Conservation (phyloP, 2,888 invertebrate genomes). For the Lithosia quadra region DNA sequence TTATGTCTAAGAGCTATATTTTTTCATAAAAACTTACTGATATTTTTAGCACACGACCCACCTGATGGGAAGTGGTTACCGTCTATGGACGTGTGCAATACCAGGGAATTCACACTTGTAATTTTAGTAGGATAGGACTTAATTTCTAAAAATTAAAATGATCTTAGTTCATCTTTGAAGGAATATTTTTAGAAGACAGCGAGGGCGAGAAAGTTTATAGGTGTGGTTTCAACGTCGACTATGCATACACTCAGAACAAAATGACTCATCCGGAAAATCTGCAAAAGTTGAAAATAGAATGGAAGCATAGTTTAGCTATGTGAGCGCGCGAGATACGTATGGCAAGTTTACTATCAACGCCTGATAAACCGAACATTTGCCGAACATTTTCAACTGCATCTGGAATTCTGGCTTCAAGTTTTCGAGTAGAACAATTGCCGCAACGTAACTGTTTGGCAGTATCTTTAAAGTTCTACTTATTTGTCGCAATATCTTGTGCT, state of each 20-base stretch:
- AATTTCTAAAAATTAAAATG: no score
- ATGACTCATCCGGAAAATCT: constrained; percentile 74
- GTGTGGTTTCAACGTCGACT: constrained; percentile 57
- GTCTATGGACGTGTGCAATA: no score
- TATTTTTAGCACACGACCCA: no score
- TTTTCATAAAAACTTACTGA: no score
- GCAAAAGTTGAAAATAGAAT: constrained; percentile 55
- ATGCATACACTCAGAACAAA: constrained; percentile 60
- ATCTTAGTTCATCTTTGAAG: not conserved
- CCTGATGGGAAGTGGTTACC: no score
- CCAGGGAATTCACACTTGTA: no score
- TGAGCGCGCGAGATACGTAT: constrained; percentile 44
- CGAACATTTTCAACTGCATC: constrained; percentile 24
- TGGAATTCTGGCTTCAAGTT: constrained; percentile 23
- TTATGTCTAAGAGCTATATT: no score
- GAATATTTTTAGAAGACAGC: constrained; percentile 1
- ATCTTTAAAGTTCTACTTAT: not conserved
- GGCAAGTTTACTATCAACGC: constrained; percentile 42
- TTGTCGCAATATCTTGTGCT: not conserved
- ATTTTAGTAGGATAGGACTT: no score
- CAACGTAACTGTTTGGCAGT: not conserved
- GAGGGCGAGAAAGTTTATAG: constrained; percentile 23
- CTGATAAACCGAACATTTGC: constrained; percentile 41
- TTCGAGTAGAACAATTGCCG: constrained; percentile 15
- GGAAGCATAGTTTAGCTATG: constrained; percentile 45